A percentile compares a stretch with the other conserved stretches of the same genome.
Evolutionary conservation across 2,797 vertebrate genomes (phyloP).

Genomic region (Odontamblyopus rebecca): DNA sequence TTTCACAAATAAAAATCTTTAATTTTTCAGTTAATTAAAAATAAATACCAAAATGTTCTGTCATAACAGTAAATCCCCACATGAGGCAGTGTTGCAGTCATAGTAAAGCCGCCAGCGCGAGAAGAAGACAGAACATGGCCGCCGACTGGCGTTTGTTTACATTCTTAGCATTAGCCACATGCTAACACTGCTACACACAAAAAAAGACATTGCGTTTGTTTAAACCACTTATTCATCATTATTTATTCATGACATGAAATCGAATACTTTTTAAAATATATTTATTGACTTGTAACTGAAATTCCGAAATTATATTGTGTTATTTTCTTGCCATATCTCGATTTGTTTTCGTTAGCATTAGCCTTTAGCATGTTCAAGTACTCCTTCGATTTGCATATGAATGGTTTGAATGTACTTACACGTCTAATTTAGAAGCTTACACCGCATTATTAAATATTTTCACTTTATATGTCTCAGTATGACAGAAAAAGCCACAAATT

Average conservation of each 20-base stretch:
- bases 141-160: conserved; percentile 5
- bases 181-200: background rate
- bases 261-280: background rate
- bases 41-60: background rate
- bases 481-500: background rate
- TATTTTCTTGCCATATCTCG: background rate
- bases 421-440: background rate
- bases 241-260: background rate
- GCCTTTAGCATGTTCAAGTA: background rate
- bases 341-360: conserved; percentile 7
- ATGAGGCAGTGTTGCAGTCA: background rate
- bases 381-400: background rate
- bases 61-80: too few species aligned
- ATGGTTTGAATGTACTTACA: background rate
- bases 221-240: background rate
- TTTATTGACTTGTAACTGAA: background rate
- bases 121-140: background rate
- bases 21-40: background rate
- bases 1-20: background rate
- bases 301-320: background rate
- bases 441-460: background rate
- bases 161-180: background rate
- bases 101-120: too few species aligned
- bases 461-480: background rate
- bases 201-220: background rate